These are phyloP conservation scores for Dasysyrphus albostriatus DNA, from an alignment of 2,888 invertebrate species.

Conservation along the genomic window DNA sequence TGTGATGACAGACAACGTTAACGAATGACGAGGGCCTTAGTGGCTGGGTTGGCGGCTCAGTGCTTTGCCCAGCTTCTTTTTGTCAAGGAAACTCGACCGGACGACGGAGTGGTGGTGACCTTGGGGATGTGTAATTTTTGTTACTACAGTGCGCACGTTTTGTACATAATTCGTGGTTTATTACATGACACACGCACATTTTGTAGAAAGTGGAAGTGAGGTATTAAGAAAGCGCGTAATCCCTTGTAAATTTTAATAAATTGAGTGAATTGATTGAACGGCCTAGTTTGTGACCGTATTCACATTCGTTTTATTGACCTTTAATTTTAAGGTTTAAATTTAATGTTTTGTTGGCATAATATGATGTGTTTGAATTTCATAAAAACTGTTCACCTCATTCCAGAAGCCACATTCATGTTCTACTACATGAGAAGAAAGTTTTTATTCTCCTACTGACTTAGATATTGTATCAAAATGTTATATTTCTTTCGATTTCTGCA, in stretches of 20 bases:
- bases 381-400: too few species aligned
- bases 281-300: neutral
- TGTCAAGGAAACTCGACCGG: conserved; percentile 2
- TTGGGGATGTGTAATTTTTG: conserved; percentile 10
- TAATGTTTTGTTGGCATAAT: too few species aligned
- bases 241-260: conserved; percentile 19
- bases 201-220: conserved; percentile 27
- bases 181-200: conserved; percentile 1
- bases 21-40: neutral
- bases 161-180: conserved; percentile 17
- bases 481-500: too few species aligned
- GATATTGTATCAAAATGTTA: too few species aligned
- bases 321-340: neutral
- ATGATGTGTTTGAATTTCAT: too few species aligned
- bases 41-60: neutral
- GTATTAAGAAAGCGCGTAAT: neutral
- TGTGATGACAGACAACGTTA: conserved; percentile 6
- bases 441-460: too few species aligned
- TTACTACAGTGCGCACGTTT: conserved; percentile 32
- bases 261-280: neutral
- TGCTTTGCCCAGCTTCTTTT: conserved; percentile 23
- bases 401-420: too few species aligned
- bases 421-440: too few species aligned
- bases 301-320: neutral
- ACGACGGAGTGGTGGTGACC: conserved; percentile 18